Percentiles rank a stretch among this genome's conserved stretches.
phyloP scores from a whole-genome alignment of 1,140 invertebrate species.

The Sesamia nonagrioides region DNA sequence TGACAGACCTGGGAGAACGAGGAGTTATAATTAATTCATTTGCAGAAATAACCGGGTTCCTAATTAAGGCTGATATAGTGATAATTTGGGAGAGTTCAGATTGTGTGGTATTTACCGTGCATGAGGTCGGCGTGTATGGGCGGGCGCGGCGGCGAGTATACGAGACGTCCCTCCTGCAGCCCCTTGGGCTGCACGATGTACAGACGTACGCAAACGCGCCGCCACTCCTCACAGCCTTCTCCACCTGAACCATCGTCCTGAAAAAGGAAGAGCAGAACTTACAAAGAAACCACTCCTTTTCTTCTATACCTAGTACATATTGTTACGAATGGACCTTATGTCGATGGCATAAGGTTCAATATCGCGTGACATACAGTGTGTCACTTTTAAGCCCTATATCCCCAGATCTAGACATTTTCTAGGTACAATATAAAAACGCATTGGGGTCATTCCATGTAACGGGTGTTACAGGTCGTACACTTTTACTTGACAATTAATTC shows the following conservation, averaged over 20 bases:
- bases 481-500: too few relatives aligned
- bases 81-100: too few relatives aligned
- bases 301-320: too few relatives aligned
- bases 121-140: conserved; percentile 44
- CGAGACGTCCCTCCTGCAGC: conserved; percentile 54
- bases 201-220: conserved; percentile 89
- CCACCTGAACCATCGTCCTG: conserved; percentile 65
- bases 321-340: too few relatives aligned
- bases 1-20: conserved; percentile 58
- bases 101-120: conserved; percentile 39
- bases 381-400: too few relatives aligned
- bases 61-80: neutral
- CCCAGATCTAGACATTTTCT: too few relatives aligned
- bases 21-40: neutral
- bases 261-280: neutral
- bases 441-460: too few relatives aligned
- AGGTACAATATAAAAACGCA: too few relatives aligned
- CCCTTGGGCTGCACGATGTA: conserved; percentile 96
- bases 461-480: too few relatives aligned
- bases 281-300: neutral
- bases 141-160: conserved; percentile 46
- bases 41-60: too few relatives aligned
- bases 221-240: conserved; percentile 59
- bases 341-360: too few relatives aligned
- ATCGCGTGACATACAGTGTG: too few relatives aligned